phyloP scores from a whole-genome alignment of 2,888 invertebrate species.

The Eutolmus rufibarbis region DNA sequence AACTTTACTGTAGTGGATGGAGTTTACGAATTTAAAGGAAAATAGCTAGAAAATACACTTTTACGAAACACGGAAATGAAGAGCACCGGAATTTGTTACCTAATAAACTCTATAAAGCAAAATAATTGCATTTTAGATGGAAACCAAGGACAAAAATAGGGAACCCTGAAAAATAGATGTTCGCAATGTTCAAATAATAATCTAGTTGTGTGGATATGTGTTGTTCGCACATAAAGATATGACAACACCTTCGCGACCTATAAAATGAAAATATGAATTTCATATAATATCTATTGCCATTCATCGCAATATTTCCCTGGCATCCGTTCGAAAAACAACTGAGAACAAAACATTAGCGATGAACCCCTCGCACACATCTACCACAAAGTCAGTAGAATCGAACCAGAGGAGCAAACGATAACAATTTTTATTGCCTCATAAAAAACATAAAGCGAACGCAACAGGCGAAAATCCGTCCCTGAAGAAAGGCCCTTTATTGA shows the following conservation, averaged over 20 bases:
- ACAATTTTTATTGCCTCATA: slow-evolving; percentile 33
- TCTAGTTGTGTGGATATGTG: background rate
- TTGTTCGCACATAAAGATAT: background rate
- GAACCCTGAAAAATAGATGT: background rate
- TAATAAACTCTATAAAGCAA: background rate
- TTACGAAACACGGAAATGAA: background rate
- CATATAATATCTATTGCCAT: background rate
- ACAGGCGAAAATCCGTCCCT: slow-evolving; percentile 27
- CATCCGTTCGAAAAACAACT: background rate
- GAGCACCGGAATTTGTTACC: background rate
- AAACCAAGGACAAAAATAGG: background rate
- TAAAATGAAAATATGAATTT: too few relatives aligned
- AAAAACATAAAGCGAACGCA: slow-evolving; percentile 33
- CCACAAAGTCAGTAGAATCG: slow-evolving; percentile 2
- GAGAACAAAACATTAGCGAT: background rate
- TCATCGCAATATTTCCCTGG: background rate
- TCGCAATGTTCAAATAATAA: background rate
- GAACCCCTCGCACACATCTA: background rate
- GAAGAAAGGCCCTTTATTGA: background rate
- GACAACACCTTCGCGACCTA: background rate
- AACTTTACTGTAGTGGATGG: background rate
- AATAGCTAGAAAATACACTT: too few relatives aligned
- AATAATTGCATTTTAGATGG: background rate
- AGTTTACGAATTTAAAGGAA: background rate
- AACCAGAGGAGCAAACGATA: slow-evolving; percentile 23